phyloP scores from a whole-genome alignment of 2,888 invertebrate genomes.

The Dicyrtomina minuta region DNA sequence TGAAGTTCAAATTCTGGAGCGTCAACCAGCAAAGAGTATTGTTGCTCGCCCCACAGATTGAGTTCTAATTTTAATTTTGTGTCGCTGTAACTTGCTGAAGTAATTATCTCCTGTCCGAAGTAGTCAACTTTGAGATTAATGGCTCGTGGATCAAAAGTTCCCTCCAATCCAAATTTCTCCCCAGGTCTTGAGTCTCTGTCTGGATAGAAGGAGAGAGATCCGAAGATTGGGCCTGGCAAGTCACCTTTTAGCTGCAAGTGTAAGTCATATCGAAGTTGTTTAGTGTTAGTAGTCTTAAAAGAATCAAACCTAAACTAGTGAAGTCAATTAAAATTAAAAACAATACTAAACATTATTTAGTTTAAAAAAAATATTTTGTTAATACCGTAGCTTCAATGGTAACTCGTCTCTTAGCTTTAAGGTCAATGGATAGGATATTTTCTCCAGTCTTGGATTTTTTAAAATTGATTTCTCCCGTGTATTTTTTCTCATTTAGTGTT shows the following conservation, averaged over 20 bases:
- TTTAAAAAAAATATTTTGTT: background rate
- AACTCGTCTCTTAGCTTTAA: conserved; percentile 51
- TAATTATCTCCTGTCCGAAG: conserved; percentile 41
- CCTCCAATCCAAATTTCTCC: conserved; percentile 45
- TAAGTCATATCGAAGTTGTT: no score
- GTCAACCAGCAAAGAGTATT: conserved; percentile 23
- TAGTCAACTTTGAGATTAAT: conserved; percentile 36
- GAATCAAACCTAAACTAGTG: background rate
- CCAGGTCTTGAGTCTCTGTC: conserved; percentile 51
- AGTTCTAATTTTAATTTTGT: conserved; percentile 32
- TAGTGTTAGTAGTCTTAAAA: background rate
- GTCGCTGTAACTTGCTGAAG: conserved; percentile 40
- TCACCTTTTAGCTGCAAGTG: conserved; percentile 45
- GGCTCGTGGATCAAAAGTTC: conserved; percentile 34
- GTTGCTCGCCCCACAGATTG: conserved; percentile 36
- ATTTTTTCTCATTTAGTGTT: conserved; percentile 50
- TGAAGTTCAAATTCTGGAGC: background rate
- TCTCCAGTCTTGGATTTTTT: conserved; percentile 35
- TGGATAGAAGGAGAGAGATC: conserved; percentile 40
- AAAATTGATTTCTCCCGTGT: conserved; percentile 44
- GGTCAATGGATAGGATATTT: conserved; percentile 46
- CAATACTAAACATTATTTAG: background rate
- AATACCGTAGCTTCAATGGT: conserved; percentile 52
- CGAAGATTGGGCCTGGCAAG: conserved; percentile 36
- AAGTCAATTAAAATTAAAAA: background rate